Evolutionary conservation across 2,113 vertebrate species (phyloP).

Genomic region (Sinosuthora webbiana): DNA sequence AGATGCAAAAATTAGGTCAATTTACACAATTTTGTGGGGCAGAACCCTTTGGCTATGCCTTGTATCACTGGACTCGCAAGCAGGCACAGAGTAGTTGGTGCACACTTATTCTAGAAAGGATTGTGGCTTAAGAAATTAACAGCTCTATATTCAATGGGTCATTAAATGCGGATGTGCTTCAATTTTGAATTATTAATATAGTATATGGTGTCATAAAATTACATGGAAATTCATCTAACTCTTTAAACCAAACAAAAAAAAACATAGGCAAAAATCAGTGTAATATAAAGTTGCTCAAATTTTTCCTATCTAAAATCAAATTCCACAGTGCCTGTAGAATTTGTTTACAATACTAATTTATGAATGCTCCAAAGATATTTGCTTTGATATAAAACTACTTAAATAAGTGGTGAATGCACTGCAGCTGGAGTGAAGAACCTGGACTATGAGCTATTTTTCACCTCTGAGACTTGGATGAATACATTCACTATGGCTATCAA

Average conservation of each 20-base stretch:
- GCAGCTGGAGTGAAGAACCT: neutral
- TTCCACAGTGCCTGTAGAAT: neutral
- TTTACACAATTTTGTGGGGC: neutral
- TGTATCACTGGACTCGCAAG: neutral
- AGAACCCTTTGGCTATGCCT: neutral
- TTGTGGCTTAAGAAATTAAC: neutral
- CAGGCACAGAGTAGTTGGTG: neutral
- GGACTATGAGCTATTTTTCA: neutral
- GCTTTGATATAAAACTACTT: neutral
- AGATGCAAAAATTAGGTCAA: neutral
- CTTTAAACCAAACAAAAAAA: neutral
- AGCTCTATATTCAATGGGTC: neutral
- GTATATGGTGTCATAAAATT: neutral
- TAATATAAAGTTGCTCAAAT: neutral
- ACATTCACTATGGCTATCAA: neutral
- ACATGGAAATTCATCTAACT: neutral
- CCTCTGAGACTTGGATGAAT: neutral
- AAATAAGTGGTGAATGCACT: neutral
- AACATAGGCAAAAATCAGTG: neutral
- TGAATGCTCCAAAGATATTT: neutral
- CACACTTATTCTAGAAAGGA: neutral
- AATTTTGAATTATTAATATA: neutral
- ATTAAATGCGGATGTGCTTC: neutral
- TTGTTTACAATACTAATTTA: neutral
- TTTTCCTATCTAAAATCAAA: neutral